Base-by-base conservation (phyloP, 2,113 vertebrate species). In the Dipodomys merriami region DNA sequence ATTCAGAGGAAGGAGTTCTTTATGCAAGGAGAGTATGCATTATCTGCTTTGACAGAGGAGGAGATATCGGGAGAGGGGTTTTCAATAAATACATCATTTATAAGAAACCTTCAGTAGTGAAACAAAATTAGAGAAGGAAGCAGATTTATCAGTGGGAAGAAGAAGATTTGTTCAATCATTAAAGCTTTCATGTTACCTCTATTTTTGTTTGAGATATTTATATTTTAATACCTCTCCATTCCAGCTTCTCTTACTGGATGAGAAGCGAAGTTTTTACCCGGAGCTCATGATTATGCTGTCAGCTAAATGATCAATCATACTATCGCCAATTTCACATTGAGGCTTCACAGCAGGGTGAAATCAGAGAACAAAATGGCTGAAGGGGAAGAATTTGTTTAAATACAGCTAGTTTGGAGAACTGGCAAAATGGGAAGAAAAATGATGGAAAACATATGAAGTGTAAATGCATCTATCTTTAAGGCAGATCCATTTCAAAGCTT, bases 401-500 rank as follows among this genome's bases (percentile, higher is more conserved):
- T 65, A 93, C 7, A 91, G 78, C 91, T 86, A 88, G 82, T 91
- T 30, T 44, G 77, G 11, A 18, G 46, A 96, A 96, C 76, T 94
- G 86, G 86, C 74, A 94, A 84, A 89, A 91, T 15, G 16, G 60
- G 94, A 91, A 25, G 6, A 95, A 96, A 97, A 96, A 90, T 29
- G 5, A 96, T 95, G 78, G 83, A 96, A 97, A 97, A 83, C 93
- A 95, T 92, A 94, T 95, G 96, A 97, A 93, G 95, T 53, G 57
- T 74, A 94, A 86, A 96, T 94, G 95, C 90, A 96, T 95, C 95
- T 97, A 53, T 94, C 88, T 67, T 91, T 91, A 96, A 97, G 11
- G 81, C 90, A 95, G 91, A 94, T 88, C 86, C 91, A 95, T 96
- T 97, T 95, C 86, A 97, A 97, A 96, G 93, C 89, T 94, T 94